These are phyloP conservation scores for Mastacembelus armatus DNA, from an alignment of 2,797 vertebrate species.

Conservation along the genomic window DNA sequence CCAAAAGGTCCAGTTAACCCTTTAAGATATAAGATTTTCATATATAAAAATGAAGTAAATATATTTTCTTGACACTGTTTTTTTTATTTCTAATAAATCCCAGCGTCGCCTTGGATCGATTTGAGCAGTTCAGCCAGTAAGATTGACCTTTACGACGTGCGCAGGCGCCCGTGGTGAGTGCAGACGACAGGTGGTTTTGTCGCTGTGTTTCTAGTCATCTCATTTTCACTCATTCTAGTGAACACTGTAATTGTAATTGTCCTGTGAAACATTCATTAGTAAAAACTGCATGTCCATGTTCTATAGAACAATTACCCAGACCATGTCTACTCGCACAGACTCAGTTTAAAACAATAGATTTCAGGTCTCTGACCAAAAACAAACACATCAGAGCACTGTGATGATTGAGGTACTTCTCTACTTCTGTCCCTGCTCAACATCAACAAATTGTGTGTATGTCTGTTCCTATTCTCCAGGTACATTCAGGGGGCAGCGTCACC, in stretches of 20 bases:
- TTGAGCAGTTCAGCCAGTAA: slow-evolving; percentile 88
- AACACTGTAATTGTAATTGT: not conserved
- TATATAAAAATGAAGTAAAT: too few species aligned
- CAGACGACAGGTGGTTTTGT: not conserved
- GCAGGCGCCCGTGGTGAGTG: slow-evolving; percentile 95
- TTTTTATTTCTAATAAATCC: slow-evolving; percentile 18
- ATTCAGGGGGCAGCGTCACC: slow-evolving; percentile 98
- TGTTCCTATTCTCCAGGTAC: slow-evolving; percentile 87
- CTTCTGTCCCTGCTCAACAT: slow-evolving; percentile 10
- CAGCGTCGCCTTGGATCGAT: slow-evolving; percentile 95
- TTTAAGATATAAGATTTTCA: too few species aligned
- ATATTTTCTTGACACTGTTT: not conserved
- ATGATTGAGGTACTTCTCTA: slow-evolving; percentile 34
- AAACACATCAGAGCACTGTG: slow-evolving; percentile 27
- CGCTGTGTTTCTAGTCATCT: slow-evolving; percentile 8
- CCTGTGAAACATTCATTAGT: slow-evolving; percentile 19
- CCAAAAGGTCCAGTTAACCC: too few species aligned
- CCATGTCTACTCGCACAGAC: slow-evolving; percentile 2
- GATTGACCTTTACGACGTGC: slow-evolving; percentile 97
- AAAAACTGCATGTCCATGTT: slow-evolving; percentile 17
- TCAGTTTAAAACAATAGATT: slow-evolving; percentile 33
- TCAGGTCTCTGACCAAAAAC: slow-evolving; percentile 26
- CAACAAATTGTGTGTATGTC: slow-evolving; percentile 26
- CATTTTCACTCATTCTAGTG: not conserved
- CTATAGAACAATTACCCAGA: not conserved